Conservation (phyloP, 2,113 vertebrate genomes). For the Notothenia rossii region DNA sequence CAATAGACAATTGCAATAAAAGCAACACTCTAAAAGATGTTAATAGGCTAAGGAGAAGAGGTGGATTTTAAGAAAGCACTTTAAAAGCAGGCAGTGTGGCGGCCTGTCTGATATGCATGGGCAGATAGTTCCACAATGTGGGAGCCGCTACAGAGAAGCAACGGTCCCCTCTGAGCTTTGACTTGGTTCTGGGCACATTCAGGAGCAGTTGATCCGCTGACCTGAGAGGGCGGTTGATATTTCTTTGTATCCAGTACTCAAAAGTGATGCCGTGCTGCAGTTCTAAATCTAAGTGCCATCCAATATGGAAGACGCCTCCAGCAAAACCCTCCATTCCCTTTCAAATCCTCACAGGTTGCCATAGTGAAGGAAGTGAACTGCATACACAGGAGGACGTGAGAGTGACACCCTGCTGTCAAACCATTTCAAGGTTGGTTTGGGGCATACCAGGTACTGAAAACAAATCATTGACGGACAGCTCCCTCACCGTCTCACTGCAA, state of each 20-base stretch:
- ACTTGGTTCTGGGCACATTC: no score
- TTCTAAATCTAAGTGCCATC: conserved; percentile 12
- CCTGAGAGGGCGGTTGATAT: no score
- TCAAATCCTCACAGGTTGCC: conserved; percentile 20
- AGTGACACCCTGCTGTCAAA: conserved; percentile 36
- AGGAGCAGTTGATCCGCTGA: no score
- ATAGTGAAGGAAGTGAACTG: conserved; percentile 17
- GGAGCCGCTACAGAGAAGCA: no score
- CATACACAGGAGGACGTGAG: conserved; percentile 4
- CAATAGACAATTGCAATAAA: no score
- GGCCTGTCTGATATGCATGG: no score
- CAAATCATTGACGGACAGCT: conserved; percentile 30
- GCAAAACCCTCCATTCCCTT: conserved; percentile 23
- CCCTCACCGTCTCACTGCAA: background rate
- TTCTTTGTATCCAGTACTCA: background rate
- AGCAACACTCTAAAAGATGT: no score
- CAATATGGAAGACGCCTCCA: conserved; percentile 33
- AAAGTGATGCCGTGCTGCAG: background rate
- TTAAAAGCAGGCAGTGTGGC: no score
- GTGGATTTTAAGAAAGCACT: no score
- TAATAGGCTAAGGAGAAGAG: no score
- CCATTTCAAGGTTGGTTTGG: conserved; percentile 33
- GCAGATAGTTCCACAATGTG: no score
- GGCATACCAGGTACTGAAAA: conserved; percentile 14
- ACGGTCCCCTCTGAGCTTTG: no score